phyloP scores from a whole-genome alignment of 2,797 vertebrate genomes.

The Ispidina lecontei region DNA sequence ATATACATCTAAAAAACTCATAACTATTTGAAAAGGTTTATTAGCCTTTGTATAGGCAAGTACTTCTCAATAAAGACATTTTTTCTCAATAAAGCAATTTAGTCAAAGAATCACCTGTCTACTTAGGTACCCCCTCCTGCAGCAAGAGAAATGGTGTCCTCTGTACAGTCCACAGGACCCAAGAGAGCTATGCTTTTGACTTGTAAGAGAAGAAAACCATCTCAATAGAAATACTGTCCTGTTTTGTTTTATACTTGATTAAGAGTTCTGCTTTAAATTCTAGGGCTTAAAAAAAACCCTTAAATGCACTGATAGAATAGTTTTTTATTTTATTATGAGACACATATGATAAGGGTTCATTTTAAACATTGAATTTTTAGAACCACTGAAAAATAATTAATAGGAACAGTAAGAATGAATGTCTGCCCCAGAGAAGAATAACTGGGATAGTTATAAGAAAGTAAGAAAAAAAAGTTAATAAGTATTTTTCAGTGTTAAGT shows the following conservation, averaged over 20 bases:
- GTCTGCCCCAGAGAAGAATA: not conserved
- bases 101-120: not conserved
- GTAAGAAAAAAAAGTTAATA: not conserved
- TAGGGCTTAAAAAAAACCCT: not conserved
- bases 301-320: not conserved
- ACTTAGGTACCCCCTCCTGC: not conserved
- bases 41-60: not conserved
- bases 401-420: not conserved
- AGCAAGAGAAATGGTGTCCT: not conserved
- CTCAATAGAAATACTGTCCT: not conserved
- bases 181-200: not conserved
- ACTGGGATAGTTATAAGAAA: not conserved
- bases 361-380: not conserved
- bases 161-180: not conserved
- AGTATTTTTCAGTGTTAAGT: not conserved
- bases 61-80: not conserved
- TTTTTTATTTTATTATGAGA: not conserved
- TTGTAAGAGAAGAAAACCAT: not conserved
- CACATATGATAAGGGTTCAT: not conserved
- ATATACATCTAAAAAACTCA: fast-evolving
- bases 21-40: not conserved
- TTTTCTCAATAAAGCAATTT: not conserved
- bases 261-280: not conserved
- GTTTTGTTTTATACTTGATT: not conserved
- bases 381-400: not conserved